Conservation (phyloP, 2,888 invertebrate species). For the Tetrapedia diversipes region DNA sequence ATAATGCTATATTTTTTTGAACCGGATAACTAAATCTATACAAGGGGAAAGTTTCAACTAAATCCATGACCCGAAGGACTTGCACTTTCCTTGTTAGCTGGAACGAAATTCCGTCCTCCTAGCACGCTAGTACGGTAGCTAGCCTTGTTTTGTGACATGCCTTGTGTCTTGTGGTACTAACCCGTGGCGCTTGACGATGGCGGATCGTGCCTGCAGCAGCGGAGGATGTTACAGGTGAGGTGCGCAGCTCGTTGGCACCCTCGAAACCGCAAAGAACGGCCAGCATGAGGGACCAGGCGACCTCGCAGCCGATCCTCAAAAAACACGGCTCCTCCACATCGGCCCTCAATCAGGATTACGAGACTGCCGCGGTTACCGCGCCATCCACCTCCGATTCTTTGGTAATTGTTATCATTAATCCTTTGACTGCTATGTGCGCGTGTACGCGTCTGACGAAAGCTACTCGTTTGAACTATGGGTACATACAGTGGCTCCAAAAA, state of each 20-base stretch:
- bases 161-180: conserved; percentile 82
- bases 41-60: no score
- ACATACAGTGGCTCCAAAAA: no score
- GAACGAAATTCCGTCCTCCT: conserved; percentile 33
- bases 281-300: conserved; percentile 90
- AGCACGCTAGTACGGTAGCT: conserved; percentile 71
- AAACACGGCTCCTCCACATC: conserved; percentile 59
- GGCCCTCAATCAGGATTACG: conserved; percentile 70
- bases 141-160: conserved; percentile 78
- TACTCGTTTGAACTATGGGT: no score
- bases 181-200: conserved; percentile 81
- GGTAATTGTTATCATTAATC: no score
- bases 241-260: conserved; percentile 91
- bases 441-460: no score
- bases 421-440: no score
- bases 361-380: conserved; percentile 70
- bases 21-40: no score
- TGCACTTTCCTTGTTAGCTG: no score
- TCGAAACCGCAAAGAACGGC: conserved; percentile 94
- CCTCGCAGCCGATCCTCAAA: conserved; percentile 73
- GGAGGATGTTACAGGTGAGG: conserved; percentile 88
- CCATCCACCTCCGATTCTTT: conserved; percentile 75
- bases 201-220: conserved; percentile 82
- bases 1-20: no score
- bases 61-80: no score